Evolutionary conservation across 2,797 vertebrate genomes (phyloP).

Genomic region (Threskiornis aethiopicus): DNA sequence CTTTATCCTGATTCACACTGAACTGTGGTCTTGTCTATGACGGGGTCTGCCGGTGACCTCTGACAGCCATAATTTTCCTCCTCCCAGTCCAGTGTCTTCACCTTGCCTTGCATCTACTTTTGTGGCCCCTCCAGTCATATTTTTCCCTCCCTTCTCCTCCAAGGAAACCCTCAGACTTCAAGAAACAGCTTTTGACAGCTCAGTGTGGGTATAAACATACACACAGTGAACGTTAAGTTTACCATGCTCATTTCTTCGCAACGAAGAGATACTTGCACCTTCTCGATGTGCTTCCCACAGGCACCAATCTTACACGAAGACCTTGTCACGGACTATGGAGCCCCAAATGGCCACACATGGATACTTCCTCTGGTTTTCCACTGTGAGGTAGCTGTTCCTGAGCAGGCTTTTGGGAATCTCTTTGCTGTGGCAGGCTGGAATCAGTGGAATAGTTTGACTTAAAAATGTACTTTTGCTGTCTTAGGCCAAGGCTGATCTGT

Average conservation of each 20-base stretch:
- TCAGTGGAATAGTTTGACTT: fast-evolving
- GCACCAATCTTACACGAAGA: fast-evolving
- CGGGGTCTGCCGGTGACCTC: neutral
- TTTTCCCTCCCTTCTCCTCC: neutral
- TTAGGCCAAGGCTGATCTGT: fast-evolving
- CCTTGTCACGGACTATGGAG: fast-evolving
- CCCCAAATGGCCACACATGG: fast-evolving
- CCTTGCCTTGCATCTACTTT: neutral
- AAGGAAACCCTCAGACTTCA: neutral
- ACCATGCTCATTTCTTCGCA: neutral
- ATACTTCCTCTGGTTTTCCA: fast-evolving
- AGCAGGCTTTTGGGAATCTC: too few relatives aligned
- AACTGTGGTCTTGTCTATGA: neutral
- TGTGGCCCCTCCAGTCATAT: neutral
- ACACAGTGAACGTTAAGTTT: fast-evolving
- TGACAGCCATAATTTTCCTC: neutral
- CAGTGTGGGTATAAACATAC: neutral
- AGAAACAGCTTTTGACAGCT: neutral
- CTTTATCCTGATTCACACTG: neutral
- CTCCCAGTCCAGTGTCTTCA: neutral
- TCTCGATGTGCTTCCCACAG: fast-evolving
- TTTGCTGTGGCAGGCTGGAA: neutral
- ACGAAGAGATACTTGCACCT: too few relatives aligned
- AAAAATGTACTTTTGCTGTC: neutral
- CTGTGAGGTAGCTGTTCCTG: neutral